Base-by-base conservation (phyloP, 2,113 vertebrate species). In the Leptocoma aspasia region DNA sequence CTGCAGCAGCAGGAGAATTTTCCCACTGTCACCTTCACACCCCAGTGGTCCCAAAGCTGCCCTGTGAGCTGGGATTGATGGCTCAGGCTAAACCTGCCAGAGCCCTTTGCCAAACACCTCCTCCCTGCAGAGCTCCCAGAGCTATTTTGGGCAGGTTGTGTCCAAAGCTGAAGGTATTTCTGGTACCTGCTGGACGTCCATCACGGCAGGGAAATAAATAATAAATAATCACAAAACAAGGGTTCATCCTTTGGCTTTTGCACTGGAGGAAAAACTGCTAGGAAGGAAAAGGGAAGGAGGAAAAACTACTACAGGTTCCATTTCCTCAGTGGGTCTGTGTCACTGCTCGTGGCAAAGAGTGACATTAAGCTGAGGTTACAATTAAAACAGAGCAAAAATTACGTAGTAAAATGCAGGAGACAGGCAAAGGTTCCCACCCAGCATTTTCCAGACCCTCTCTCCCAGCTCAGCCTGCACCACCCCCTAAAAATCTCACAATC, bases 401-500 rank as follows among this genome's bases (percentile, higher is more conserved):
- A 6, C 0, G 5, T 5, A 16, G 3, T 15, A 10, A 54, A 47
- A 3, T 0, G 1, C 1, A 37, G 45, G 33, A 81, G 19, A 27
- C 60, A 68, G 30, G 63, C 39, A 73, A 60, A 78, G 11, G 35
- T 50, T 57, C 60, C 60, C 24, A 65, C 2, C 3, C 5, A 30
- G 15, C 5, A 10, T 72, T 49, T 60, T 53, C n/a, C 35, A 87
- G 45, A 60, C 11, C 13, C 15, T 17, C 31, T 42, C 23, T 37
- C 23, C 3, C 39, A 39, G 21, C 57, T 81, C 57, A 66, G 23
- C 15, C 44, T n/a, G 19, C 3, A 47, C 2, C 61, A 70, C 1
- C 30, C 19, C 6, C 27, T 5, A 24, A 59, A 82, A 91, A 42
- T 11, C 8, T 24, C 54, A 16, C 75, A 19, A 3, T 3, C 16